Base-by-base conservation (phyloP, 2,797 vertebrate genomes). In the Microctenopoma lineatum region DNA sequence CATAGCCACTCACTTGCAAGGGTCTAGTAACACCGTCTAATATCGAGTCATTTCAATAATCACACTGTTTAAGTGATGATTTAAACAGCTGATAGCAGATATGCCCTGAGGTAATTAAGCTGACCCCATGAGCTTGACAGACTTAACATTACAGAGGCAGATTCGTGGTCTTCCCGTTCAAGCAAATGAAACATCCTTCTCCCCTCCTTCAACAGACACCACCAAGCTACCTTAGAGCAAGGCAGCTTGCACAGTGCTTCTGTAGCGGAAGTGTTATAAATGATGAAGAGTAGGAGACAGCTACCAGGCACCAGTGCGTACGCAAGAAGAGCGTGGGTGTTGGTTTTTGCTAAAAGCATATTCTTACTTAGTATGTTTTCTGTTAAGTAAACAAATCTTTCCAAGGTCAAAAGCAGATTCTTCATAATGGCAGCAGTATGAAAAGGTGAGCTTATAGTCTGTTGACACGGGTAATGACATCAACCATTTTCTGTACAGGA, bases 1-100 rank as follows among this genome's bases (percentile, higher is more conserved):
- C 29, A 26, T 21, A 51, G 57, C 54, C 39, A 52, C 25, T 61
- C 48, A 55, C 21, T 46, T 57, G 36, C 46, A 65, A 15, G 12
- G 34, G 44, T 63, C 27, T 27, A 36, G 14, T 70, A 66, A 70
- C 55, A 34, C 5, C 48, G 1, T 73, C 53, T 57, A 81, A 70
- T 64, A 75, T 34, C 15, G 26, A 63, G 70, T 66, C 56, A 75
- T 70, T 79, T 81, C 47, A 80, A 63, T 79, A 62, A 79, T 70
- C 56, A 38, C 70, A 75, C 79, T 81, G 64, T 58, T 46, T 44
- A 26, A 57, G 59, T 41, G 57, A 73, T 62, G 55, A 70, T 56
- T 71, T 51, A 58, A 66, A 66, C 32, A 56, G 62, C 39, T 77
- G 66, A 73, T 79, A 68, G 79, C 54, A 67, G 67, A 75, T 47